A percentile compares a stretch with the other conserved stretches of the same genome.
Conservation (phyloP, 2,797 vertebrate genomes). For the Xenentodon cancila region DNA sequence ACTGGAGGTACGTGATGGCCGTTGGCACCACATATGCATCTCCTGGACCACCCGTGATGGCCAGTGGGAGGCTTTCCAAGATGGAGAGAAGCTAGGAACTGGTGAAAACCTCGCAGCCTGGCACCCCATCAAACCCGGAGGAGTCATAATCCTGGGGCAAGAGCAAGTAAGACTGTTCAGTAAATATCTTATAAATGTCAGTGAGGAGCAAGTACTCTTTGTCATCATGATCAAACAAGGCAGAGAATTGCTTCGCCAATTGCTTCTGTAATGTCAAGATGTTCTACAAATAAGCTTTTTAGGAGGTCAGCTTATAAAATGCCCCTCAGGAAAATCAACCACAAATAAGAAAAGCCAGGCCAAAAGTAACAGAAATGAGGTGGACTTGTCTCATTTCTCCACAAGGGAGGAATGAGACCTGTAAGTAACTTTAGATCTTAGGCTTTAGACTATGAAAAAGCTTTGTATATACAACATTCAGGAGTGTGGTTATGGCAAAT, state of each 20-base stretch:
- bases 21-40: conserved; percentile 97
- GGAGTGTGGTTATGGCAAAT: no score
- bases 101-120: conserved; percentile 97
- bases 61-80: conserved; percentile 96
- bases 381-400: no score
- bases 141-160: conserved; percentile 95
- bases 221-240: no score
- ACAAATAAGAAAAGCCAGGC: no score
- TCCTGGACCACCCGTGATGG: conserved; percentile 97
- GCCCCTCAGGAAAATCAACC: no score
- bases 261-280: conserved; percentile 21
- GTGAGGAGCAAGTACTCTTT: not conserved
- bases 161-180: conserved; percentile 87
- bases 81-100: conserved; percentile 89
- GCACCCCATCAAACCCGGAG: conserved; percentile 98
- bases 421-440: not conserved
- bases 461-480: no score
- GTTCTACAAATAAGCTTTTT: conserved; percentile 28
- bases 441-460: no score
- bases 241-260: no score
- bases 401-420: no score
- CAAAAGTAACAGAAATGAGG: no score
- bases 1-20: conserved; percentile 91
- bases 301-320: conserved; percentile 6
- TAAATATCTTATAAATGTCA: not conserved